These are phyloP conservation scores for Ecliptopera silaceata DNA, from an alignment of 2,888 invertebrate genomes.

Conservation along the genomic window DNA sequence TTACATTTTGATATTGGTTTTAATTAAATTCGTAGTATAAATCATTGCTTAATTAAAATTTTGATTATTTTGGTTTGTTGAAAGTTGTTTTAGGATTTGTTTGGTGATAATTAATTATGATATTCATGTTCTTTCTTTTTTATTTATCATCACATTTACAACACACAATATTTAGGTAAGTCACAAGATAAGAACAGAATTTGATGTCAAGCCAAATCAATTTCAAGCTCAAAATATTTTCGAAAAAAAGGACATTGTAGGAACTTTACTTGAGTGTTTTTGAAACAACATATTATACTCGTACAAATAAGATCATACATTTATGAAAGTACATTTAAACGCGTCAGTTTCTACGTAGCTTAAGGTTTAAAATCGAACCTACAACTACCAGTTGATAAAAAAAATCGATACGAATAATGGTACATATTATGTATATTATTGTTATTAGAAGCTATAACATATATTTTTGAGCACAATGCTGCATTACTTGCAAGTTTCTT, in stretches of 20 bases:
- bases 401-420: background rate
- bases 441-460: conserved; percentile 2
- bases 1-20: conserved; percentile 29
- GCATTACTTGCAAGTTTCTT: conserved; percentile 35
- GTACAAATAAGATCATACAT: too few relatives aligned
- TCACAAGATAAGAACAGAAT: too few relatives aligned
- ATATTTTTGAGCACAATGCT: conserved; percentile 23
- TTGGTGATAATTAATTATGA: conserved; percentile 4
- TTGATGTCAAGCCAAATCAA: too few relatives aligned
- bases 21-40: conserved; percentile 25
- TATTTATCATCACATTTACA: too few relatives aligned
- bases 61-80: conserved; percentile 23
- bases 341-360: too few relatives aligned
- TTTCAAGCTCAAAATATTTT: too few relatives aligned
- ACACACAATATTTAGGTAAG: too few relatives aligned
- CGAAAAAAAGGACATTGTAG: too few relatives aligned
- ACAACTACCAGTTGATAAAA: background rate
- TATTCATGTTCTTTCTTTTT: background rate
- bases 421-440: background rate
- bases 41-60: conserved; percentile 30
- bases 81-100: conserved; percentile 17
- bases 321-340: too few relatives aligned
- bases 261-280: too few relatives aligned
- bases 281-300: too few relatives aligned
- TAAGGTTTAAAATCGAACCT: too few relatives aligned